Conservation (phyloP, 2,888 invertebrate species). For the Amphimallon solstitiale region DNA sequence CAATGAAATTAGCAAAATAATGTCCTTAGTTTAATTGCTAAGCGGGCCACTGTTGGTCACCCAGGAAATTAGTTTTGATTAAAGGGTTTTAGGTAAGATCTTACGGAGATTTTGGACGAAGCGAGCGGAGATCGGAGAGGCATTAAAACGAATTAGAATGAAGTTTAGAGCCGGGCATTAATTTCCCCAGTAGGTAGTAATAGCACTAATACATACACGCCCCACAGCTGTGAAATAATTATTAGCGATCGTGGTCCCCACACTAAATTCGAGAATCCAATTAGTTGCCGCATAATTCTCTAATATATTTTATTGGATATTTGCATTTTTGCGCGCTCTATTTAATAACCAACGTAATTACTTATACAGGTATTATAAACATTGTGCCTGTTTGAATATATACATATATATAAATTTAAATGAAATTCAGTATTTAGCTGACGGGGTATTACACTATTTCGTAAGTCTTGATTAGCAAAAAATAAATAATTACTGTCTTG, state of each 20-base stretch:
- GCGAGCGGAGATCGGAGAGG: background rate
- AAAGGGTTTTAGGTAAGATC: constrained; percentile 49
- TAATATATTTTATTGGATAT: constrained; percentile 2
- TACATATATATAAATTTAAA: too few relatives aligned
- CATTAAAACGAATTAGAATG: constrained; percentile 41
- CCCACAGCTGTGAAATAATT: constrained; percentile 33
- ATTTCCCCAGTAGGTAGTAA: constrained; percentile 21
- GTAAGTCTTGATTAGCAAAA: too few relatives aligned
- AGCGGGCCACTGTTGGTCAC: constrained; percentile 52
- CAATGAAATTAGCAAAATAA: constrained; percentile 65
- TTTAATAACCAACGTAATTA: too few relatives aligned
- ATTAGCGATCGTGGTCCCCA: constrained; percentile 16
- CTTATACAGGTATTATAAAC: too few relatives aligned
- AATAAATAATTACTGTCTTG: too few relatives aligned
- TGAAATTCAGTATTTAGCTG: too few relatives aligned
- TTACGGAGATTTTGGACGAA: constrained; percentile 33
- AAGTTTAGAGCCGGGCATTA: constrained; percentile 36
- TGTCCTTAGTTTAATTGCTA: constrained; percentile 64
- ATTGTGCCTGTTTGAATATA: too few relatives aligned
- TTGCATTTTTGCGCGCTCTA: too few relatives aligned
- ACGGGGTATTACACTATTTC: too few relatives aligned
- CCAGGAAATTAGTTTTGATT: constrained; percentile 63
- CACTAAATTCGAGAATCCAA: constrained; percentile 21
- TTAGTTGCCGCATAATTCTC: constrained; percentile 6
- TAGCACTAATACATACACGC: background rate